phyloP scores from a whole-genome alignment of 2,888 invertebrate species.

The Malacosoma neustria region DNA sequence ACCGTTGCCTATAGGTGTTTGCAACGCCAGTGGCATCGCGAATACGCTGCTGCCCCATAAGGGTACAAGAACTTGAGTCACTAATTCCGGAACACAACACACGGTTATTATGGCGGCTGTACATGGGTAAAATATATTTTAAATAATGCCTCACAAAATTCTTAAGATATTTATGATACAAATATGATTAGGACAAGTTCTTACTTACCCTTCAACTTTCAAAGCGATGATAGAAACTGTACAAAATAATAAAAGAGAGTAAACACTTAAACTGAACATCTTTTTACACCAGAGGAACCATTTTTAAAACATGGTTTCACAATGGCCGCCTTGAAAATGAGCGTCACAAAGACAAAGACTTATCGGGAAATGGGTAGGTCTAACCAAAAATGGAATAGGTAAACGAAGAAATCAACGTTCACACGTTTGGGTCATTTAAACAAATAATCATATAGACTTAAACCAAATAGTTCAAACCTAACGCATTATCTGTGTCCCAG shows the following conservation, averaged over 20 bases:
- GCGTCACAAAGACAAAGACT: conserved; percentile 35
- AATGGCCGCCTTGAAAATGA: conserved; percentile 42
- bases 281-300: conserved; percentile 21
- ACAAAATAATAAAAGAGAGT: conserved; percentile 36
- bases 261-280: conserved; percentile 50
- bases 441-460: conserved; percentile 26
- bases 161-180: too few species aligned
- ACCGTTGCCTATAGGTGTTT: too few species aligned
- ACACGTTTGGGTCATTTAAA: conserved; percentile 29
- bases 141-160: too few species aligned
- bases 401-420: conserved; percentile 57
- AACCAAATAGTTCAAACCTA: too few species aligned
- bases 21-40: too few species aligned
- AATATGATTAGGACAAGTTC: too few species aligned
- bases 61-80: too few species aligned
- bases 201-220: conserved; percentile 50
- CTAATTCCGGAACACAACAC: too few species aligned
- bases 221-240: conserved; percentile 40
- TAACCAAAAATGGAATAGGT: conserved; percentile 48
- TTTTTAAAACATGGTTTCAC: conserved; percentile 20
- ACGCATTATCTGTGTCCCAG: too few species aligned
- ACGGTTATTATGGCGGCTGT: too few species aligned
- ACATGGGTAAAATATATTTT: too few species aligned
- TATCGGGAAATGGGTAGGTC: conserved; percentile 54
- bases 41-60: too few species aligned